These are phyloP conservation scores for Nyctalus aviator DNA, from an alignment of 2,797 vertebrate genomes.

Conservation along the genomic window DNA sequence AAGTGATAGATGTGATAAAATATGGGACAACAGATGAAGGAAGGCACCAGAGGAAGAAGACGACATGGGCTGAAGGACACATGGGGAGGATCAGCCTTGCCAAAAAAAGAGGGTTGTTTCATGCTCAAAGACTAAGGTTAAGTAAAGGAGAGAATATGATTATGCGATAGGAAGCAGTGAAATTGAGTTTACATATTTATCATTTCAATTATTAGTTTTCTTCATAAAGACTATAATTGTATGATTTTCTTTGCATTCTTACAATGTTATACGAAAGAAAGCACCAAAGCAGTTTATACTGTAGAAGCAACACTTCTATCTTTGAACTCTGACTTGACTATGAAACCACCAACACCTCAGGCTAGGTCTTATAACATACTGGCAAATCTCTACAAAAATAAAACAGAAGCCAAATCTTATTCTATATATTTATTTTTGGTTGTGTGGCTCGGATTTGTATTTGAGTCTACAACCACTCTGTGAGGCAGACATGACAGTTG, in stretches of 20 bases:
- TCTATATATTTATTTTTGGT: constrained; percentile 4
- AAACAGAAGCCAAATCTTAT: neutral
- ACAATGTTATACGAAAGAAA: constrained; percentile 21
- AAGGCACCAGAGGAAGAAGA: neutral
- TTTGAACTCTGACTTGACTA: constrained; percentile 28
- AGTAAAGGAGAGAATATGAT: neutral
- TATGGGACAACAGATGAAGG: neutral
- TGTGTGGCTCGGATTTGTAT: neutral
- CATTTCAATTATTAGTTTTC: neutral
- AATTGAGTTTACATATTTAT: neutral
- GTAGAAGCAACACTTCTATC: neutral
- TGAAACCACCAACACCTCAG: neutral
- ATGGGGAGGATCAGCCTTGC: neutral
- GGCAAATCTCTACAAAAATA: neutral
- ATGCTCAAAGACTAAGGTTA: neutral
- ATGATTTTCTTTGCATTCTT: constrained; percentile 43
- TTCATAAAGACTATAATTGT: constrained; percentile 14
- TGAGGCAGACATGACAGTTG: neutral
- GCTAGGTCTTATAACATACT: neutral
- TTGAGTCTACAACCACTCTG: neutral
- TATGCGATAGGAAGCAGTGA: neutral
- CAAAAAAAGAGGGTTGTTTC: neutral
- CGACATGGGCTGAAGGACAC: neutral
- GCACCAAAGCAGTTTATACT: neutral
- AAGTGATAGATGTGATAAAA: neutral